A percentile compares a stretch with the other conserved stretches of the same genome.
phyloP scores from a whole-genome alignment of 1,140 invertebrate species.

The Micrasema longulum region DNA sequence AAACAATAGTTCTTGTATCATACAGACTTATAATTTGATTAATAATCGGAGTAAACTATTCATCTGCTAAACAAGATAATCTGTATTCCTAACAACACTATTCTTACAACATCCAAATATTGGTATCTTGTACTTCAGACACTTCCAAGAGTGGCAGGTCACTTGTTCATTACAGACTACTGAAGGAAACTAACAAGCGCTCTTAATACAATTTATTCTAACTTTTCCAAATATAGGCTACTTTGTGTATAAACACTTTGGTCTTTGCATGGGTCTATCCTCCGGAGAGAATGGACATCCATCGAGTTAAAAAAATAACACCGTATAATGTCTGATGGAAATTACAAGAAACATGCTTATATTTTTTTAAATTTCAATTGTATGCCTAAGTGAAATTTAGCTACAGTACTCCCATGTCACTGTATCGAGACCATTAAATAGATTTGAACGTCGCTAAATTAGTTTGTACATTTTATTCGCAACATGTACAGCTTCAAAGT shows the following conservation, averaged over 20 bases:
- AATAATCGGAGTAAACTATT: slow-evolving; percentile 10
- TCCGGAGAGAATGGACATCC: slow-evolving; percentile 23
- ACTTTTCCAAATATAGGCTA: slow-evolving; percentile 47
- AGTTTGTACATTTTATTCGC: no score
- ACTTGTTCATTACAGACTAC: slow-evolving; percentile 31
- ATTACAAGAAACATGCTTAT: slow-evolving; percentile 12
- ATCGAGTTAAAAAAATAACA: slow-evolving; percentile 31
- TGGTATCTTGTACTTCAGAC: slow-evolving; percentile 2
- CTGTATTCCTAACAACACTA: slow-evolving; percentile 21
- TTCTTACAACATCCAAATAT: slow-evolving; percentile 5
- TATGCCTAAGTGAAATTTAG: no score
- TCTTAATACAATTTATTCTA: slow-evolving; percentile 44
- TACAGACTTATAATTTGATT: slow-evolving; percentile 42
- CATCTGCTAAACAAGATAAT: slow-evolving; percentile 11
- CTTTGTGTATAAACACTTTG: slow-evolving; percentile 53
- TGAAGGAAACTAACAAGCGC: slow-evolving; percentile 46
- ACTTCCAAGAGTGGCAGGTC: slow-evolving; percentile 7
- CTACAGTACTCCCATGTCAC: no score
- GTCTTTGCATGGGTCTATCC: slow-evolving; percentile 50
- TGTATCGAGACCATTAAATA: no score
- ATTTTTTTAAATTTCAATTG: no score
- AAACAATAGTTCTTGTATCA: slow-evolving; percentile 39
- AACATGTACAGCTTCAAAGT: background rate
- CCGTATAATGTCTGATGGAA: slow-evolving; percentile 7
- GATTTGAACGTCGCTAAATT: no score